phyloP scores from a whole-genome alignment of 2,113 vertebrate species.

The Triplophysa rosa region DNA sequence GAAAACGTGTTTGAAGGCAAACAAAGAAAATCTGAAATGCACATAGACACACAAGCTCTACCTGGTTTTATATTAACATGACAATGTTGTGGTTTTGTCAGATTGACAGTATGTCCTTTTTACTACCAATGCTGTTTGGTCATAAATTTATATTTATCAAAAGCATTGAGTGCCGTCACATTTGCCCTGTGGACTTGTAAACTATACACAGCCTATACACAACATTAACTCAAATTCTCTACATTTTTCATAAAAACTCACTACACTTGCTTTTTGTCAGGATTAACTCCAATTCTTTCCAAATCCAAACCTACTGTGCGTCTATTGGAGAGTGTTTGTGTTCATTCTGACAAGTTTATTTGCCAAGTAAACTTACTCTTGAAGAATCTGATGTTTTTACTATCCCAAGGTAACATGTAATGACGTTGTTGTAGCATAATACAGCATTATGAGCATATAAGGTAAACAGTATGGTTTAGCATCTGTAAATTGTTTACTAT shows the following conservation, averaged over 20 bases:
- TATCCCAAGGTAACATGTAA: background rate
- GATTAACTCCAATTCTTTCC: background rate
- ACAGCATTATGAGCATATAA: background rate
- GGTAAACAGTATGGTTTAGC: background rate
- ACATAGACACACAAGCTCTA: background rate
- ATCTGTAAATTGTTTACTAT: background rate
- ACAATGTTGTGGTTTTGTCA: no score
- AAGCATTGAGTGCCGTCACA: no score
- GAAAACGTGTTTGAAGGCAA: no score
- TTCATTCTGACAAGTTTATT: background rate
- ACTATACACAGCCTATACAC: no score
- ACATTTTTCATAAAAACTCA: background rate
- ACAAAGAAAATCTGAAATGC: no score
- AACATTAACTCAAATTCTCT: no score
- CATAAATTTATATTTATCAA: background rate
- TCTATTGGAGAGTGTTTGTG: no score
- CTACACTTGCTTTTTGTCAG: background rate
- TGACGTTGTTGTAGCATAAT: background rate
- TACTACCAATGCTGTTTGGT: no score
- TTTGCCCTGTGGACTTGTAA: no score
- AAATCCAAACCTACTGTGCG: no score
- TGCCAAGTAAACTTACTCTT: background rate
- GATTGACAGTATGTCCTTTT: no score
- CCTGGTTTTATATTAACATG: no score
- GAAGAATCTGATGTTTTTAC: background rate